These are phyloP conservation scores for Lithosia quadra DNA, from an alignment of 2,888 invertebrate genomes.

Conservation along the genomic window DNA sequence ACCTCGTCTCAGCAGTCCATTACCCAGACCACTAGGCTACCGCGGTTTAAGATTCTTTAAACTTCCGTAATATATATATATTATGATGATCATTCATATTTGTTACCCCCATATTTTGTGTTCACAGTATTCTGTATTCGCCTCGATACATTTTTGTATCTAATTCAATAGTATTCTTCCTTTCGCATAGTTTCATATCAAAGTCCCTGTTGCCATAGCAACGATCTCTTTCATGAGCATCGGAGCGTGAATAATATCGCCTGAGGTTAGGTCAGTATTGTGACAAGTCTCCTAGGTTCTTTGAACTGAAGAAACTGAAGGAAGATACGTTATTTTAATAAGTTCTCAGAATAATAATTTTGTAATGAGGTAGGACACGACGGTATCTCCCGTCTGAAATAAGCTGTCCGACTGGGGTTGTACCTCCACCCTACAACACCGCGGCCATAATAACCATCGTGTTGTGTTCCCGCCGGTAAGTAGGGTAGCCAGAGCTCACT, in stretches of 20 bases:
- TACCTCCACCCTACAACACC: too few relatives aligned
- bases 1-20: too few relatives aligned
- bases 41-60: too few relatives aligned
- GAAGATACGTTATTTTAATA: constrained; percentile 1
- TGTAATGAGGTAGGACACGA: too few relatives aligned
- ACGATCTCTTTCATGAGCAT: constrained; percentile 43
- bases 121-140: constrained; percentile 9
- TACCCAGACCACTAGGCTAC: too few relatives aligned
- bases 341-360: neutral
- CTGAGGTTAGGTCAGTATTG: constrained; percentile 33
- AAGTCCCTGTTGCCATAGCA: constrained; percentile 43
- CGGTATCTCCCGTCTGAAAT: too few relatives aligned
- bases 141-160: constrained; percentile 44
- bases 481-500: too few relatives aligned
- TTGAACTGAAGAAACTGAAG: neutral
- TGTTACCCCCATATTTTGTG: neutral
- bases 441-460: too few relatives aligned
- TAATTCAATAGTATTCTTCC: constrained; percentile 44
- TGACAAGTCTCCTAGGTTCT: neutral
- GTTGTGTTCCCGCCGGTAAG: too few relatives aligned
- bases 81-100: neutral
- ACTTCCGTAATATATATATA: too few relatives aligned
- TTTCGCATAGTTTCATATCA: constrained; percentile 45
- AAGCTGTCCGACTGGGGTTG: too few relatives aligned
- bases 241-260: constrained; percentile 37